phyloP scores from a whole-genome alignment of 2,888 invertebrate species.

The Galerucella calmariensis region DNA sequence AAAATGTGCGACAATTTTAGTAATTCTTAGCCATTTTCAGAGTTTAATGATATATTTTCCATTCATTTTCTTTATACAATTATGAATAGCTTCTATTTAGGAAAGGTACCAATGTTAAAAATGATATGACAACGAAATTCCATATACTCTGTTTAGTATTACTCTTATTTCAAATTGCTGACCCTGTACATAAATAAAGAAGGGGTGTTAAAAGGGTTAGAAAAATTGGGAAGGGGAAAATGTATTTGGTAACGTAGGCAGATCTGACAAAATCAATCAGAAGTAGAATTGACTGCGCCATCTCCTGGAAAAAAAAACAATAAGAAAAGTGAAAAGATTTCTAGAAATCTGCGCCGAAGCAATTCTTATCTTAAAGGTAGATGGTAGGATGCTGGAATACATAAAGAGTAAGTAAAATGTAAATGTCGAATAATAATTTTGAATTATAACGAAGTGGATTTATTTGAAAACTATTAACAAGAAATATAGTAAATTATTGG shows the following conservation, averaged over 20 bases:
- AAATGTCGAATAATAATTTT: background rate
- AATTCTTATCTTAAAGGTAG: background rate
- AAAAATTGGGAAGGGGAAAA: conserved; percentile 22
- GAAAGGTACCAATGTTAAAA: background rate
- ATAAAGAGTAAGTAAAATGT: background rate
- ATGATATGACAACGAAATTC: background rate
- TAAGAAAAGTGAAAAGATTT: background rate
- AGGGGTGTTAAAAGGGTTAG: conserved; percentile 33
- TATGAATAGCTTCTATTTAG: too few relatives aligned
- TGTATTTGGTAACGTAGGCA: conserved; percentile 16
- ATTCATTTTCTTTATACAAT: too few relatives aligned
- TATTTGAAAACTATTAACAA: too few relatives aligned
- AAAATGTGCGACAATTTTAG: too few relatives aligned
- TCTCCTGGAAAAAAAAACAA: conserved; percentile 6
- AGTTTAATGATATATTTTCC: too few relatives aligned
- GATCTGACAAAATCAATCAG: conserved; percentile 25
- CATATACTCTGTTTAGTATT: background rate
- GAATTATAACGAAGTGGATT: background rate
- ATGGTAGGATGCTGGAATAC: background rate
- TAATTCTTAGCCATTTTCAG: too few relatives aligned
- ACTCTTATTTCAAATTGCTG: background rate
- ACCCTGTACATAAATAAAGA: conserved; percentile 20
- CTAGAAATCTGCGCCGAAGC: background rate
- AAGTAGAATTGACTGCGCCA: conserved; percentile 17
- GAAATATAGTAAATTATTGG: too few relatives aligned